Base-by-base conservation (phyloP, 2,888 invertebrate species). In the Leucophora obtusa region DNA sequence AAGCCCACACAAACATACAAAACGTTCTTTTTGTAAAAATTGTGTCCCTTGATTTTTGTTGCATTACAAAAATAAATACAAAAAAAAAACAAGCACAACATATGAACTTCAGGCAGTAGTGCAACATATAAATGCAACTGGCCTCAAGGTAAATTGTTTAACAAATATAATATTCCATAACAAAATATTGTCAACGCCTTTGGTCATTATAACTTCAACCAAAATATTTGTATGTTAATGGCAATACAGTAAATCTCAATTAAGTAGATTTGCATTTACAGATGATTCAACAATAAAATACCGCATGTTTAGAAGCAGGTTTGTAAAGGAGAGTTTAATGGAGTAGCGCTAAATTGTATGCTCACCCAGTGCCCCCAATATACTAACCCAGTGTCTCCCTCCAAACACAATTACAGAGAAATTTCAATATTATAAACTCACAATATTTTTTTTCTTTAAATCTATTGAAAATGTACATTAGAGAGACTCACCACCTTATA, bases 111-210 rank as follows among this genome's bases (percentile, higher is more conserved):
- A 47, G 43, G 43, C 43, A 47, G 43, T 47, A 47, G 43, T 47
- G 43, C n/a, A n/a, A 47, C 43, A 47, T 47, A 47, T 47, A 47
- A 38, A 47, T 47, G 43, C n/a, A 47, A 11, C 38, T 47, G n/a
- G n/a, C 43, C 43, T 14, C 43, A 14, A 47, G 43, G n/a, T 47
- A 47, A 47, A 47, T 47, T 47, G 11, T 47, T 47, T 38, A 38
- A 38, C 10, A 72, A 72, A 78, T 78, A 54, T 70, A 77, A 77
- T 24, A 59, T 77, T 47, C 68, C 66, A 76, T 63, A 71, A 62
- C 74, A 62, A 72, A 76, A 80, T 76, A 76, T 72, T 80, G 80
- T 76, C 80, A 80, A 72, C 68, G 80, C 80, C 76, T 76, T 76
- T 72, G 63, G 80, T 76, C 72, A 76, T 80, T 62, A 80, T 72